Conservation (phyloP, 2,113 vertebrate species). For the Malurus cyaneus region DNA sequence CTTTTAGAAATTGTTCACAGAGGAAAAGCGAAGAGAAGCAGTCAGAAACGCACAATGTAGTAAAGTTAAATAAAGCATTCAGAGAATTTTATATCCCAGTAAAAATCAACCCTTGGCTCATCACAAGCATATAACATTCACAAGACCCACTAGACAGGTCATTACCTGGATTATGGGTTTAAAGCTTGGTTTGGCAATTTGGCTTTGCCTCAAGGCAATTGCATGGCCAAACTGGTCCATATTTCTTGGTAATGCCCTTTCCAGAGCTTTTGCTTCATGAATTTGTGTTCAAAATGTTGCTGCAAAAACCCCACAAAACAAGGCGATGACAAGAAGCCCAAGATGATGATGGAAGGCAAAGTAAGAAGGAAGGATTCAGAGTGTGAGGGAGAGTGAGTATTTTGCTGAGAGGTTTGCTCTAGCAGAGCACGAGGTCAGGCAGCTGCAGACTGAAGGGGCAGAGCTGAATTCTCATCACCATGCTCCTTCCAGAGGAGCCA, state of each 20-base stretch:
- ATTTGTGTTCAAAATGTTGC: neutral
- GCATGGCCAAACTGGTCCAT: constrained; percentile 32
- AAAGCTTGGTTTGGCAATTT: constrained; percentile 42
- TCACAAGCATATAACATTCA: constrained; percentile 37
- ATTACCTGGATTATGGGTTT: constrained; percentile 19
- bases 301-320: neutral
- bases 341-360: neutral
- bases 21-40: neutral
- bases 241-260: constrained; percentile 43
- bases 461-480: neutral
- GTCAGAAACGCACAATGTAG: neutral
- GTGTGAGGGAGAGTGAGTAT: neutral
- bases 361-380: neutral
- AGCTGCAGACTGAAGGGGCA: neutral
- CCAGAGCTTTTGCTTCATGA: constrained; percentile 3
- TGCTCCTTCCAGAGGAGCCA: neutral
- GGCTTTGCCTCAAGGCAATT: constrained; percentile 44
- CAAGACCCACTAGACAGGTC: constrained; percentile 22
- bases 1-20: constrained; percentile 1
- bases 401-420: neutral
- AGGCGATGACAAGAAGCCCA: neutral
- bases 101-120: constrained; percentile 49
- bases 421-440: neutral
- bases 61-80: constrained; percentile 61
- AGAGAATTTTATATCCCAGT: constrained; percentile 46